Base-by-base conservation (phyloP, 2,113 vertebrate species). In the Romanogobio albipinnatus region DNA sequence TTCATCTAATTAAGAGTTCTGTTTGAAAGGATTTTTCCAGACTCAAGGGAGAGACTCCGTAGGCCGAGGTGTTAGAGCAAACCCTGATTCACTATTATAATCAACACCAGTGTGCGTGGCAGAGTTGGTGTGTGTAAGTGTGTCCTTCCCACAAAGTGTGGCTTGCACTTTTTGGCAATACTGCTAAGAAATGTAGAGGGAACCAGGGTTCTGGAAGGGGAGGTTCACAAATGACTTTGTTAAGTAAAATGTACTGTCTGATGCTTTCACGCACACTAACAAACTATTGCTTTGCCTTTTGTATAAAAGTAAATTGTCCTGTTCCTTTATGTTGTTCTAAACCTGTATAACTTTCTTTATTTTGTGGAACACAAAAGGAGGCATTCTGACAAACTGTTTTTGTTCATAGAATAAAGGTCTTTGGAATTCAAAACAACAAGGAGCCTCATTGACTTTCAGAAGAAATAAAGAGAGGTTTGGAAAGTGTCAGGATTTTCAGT, bases 1-100 rank as follows among this genome's bases (percentile, higher is more conserved):
- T 77, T 45, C 45, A 39, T 84, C 85, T 88, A 88, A 86, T 86
- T 86, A 88, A 86, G 71, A 81, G 49, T 83, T 76, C 61, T 81
- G 61, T 82, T 58, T 84, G 71, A 88, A 86, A 81, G 80, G 10
- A 53, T 76, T 86, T 79, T 86, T 59, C 26, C 82, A 86, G 61
- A 84, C 79, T 83, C 51, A n/a, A 84, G 70, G 62, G 82, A 81
- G 82, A 86, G 53, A 19, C 74, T 36, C 43, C 47, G 85, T 88
- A 76, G 81, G 85, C 84, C 73, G 82, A 84, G 85, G 85, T 86
- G 84, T 88, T 77, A 88, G 66, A 56, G 39, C 78, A 64, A 22
- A 81, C 61, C 78, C 61, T 10, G 11, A 26, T 43, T 39, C 77
- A 64, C 56, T 76, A 58, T 51, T 33, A 82, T 53, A 33, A 45